A percentile compares a stretch with the other conserved stretches of the same genome.
Evolutionary conservation across 2,797 vertebrate species (phyloP).

Genomic region (Sarcophilus harrisii): DNA sequence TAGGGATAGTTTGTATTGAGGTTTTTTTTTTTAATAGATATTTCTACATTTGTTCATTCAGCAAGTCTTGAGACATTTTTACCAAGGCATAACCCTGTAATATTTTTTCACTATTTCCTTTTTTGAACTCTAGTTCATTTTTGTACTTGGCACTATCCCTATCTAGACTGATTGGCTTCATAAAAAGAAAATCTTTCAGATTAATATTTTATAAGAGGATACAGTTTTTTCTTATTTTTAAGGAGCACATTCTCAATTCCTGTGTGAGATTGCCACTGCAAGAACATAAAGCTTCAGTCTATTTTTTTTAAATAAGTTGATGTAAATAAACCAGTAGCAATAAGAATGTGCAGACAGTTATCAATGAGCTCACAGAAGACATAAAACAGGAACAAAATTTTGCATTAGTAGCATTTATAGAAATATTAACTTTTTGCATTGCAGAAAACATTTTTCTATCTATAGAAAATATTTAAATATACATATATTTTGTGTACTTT

Average conservation of each 20-base stretch:
- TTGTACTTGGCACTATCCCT: background rate
- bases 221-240: conserved; percentile 11
- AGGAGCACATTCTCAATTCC: background rate
- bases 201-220: background rate
- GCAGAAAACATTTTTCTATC: background rate
- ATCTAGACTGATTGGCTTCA: background rate
- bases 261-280: background rate
- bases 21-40: background rate
- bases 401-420: background rate
- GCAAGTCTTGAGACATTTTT: background rate
- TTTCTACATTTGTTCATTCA: background rate
- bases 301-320: background rate
- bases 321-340: background rate
- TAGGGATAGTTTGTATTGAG: background rate
- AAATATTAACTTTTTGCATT: background rate
- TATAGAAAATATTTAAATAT: background rate
- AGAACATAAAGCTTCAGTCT: background rate
- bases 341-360: background rate
- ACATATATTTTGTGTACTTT: background rate
- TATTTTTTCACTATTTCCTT: background rate
- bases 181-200: background rate
- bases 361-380: background rate
- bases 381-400: background rate
- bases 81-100: background rate
- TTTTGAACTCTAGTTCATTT: background rate